Conservation (phyloP, 2,113 vertebrate species). For the Fregetta grallaria region DNA sequence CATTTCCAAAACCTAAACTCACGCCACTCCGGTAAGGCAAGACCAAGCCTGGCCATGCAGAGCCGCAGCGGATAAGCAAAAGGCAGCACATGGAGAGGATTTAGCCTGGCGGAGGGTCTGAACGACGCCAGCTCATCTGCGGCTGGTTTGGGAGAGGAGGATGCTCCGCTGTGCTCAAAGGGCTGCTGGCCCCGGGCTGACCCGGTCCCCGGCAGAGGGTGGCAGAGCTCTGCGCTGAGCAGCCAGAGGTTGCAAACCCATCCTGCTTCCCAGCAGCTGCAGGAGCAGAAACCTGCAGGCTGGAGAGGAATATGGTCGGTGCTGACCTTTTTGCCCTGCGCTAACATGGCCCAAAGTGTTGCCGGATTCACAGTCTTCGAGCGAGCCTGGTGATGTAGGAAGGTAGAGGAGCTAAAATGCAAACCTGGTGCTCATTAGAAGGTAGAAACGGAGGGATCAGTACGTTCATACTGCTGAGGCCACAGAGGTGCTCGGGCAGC, state of each 20-base stretch:
- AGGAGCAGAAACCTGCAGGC: neutral
- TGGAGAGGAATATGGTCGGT: rapidly evolving
- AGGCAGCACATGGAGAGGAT: neutral
- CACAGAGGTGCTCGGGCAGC: neutral
- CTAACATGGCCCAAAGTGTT: rapidly evolving
- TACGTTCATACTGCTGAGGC: neutral
- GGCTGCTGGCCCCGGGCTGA: neutral
- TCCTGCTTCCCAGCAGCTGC: neutral
- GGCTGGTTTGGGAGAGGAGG: neutral
- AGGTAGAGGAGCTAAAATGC: neutral
- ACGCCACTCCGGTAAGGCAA: rapidly evolving
- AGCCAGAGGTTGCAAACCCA: neutral
- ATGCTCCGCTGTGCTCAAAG: neutral
- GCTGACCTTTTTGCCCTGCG: neutral
- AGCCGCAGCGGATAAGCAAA: neutral
- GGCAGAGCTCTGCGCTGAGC: neutral
- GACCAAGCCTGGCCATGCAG: neutral
- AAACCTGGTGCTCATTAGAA: neutral
- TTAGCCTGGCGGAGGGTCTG: neutral
- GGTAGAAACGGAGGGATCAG: neutral
- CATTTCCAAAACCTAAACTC: neutral
- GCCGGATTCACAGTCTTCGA: neutral
- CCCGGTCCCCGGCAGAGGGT: neutral
- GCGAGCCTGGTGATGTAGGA: rapidly evolving
- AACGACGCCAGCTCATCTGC: neutral